A percentile compares a stretch with the other conserved stretches of the same genome.
These are phyloP conservation scores for Poecilia picta DNA, from an alignment of 2,797 vertebrate genomes.

Conservation along the genomic window DNA sequence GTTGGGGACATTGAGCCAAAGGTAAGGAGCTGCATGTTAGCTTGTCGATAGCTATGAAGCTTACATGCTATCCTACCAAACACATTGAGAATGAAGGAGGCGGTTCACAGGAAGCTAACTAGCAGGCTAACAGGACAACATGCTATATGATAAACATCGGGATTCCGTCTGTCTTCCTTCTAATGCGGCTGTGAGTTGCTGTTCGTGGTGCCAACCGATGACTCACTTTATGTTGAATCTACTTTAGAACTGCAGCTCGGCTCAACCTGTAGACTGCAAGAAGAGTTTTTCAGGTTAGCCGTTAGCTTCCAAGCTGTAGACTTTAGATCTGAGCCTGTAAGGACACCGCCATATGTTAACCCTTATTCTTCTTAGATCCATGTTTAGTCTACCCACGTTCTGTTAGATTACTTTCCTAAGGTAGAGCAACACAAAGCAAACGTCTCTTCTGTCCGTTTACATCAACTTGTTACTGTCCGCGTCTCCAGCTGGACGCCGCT, in stretches of 20 bases:
- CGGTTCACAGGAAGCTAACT: slow-evolving; percentile 9
- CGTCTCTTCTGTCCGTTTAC: slow-evolving; percentile 2
- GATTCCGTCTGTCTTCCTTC: background rate
- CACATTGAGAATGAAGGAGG: slow-evolving; percentile 29
- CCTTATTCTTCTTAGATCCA: background rate
- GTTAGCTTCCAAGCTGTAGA: slow-evolving; percentile 30
- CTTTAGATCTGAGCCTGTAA: background rate
- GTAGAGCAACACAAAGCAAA: background rate
- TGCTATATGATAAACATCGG: slow-evolving; percentile 14
- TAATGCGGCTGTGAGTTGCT: background rate
- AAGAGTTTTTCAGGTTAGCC: slow-evolving; percentile 32
- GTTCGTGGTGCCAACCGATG: background rate
- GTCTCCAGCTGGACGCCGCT: slow-evolving; percentile 30
- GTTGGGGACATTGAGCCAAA: slow-evolving; percentile 96
- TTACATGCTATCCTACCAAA: slow-evolving; percentile 57
- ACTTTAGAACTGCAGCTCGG: background rate
- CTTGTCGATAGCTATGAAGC: slow-evolving; percentile 47
- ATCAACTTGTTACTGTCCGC: slow-evolving; percentile 45
- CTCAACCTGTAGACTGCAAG: slow-evolving; percentile 17
- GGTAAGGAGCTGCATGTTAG: slow-evolving; percentile 79
- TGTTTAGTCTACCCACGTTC: background rate
- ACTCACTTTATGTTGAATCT: background rate
- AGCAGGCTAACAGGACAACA: slow-evolving; percentile 22
- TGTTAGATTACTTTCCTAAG: background rate
- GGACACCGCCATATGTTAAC: background rate